Base-by-base conservation (phyloP, 1,140 invertebrate species). In the Lepidurus arcticus region DNA sequence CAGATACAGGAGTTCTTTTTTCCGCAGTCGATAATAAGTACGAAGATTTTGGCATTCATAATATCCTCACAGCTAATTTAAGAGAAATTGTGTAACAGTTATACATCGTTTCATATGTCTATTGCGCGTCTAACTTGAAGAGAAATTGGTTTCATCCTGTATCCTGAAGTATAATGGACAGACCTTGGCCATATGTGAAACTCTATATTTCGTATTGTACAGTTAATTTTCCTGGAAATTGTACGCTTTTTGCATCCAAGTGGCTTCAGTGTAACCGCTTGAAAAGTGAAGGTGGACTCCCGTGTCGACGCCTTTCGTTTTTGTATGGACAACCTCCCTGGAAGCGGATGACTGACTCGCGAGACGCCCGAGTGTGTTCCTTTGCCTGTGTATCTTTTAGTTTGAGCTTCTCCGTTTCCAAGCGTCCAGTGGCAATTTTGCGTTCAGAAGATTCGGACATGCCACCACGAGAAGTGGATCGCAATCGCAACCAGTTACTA, bases 261-360 rank as follows among this genome's bases (percentile, higher is more conserved):
- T 65, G 13, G 53, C 13, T 65, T 9, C n/a, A 0, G 21, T 34
- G 4, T 21, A 65, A 65, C 21, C 53, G 53, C 53, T 16, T 65
- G 6, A n/a, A 16, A 34, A 16, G 16, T 65, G 53, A 65, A 21
- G 16, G 13, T 65, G 21, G 16, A 21, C 53, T n/a, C 34, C 16
- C 53, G 53, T 65, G 53, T 65, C n/a, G n/a, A 65, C 53, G 53
- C 53, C 53, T 65, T 65, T 65, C 53, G 53, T 7, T 65, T 65
- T 13, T 65, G 53, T 65, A 65, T 65, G 53, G 53, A 65, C 53
- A 21, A 65, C 53, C 53, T 65, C 53, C 53, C 53, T 65, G 53
- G 1, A 65, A 65, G 53, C 21, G 21, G 53, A 65, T 65, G 53
- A 65, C 53, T 65, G 53, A 65, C 34, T 65, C 53, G 16, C n/a